Evolutionary conservation across 1,140 invertebrate species (phyloP), one percentile per base, ranked within the genome.

Genomic region (Megathymus violae): DNA sequence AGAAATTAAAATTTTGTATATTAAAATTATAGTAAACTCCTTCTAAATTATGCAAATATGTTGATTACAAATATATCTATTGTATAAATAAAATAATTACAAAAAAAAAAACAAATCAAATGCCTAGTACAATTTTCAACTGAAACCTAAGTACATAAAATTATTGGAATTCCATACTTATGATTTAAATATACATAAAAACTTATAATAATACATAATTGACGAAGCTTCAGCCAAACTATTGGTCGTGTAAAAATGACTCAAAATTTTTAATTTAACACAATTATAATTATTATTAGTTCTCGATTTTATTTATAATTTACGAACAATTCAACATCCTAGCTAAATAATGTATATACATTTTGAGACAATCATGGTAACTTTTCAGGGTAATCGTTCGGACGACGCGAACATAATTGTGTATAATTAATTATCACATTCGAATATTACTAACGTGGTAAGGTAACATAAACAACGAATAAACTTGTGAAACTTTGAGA

Each of bases 31-130:
- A 71, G 71, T 70, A 69, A 74, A 70, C 61, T 58, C 46, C 46
- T 69, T 69, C 59, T 59, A 72, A 71, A 78, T 78, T 72, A 75
- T 77, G 71, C 71, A 74, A 51, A 66, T 58, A 63, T 62, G 40
- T 14, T 34, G 25, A 44, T 19, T 58, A 36, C 3, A 17, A 36
- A 36, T 0, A 11, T 36, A 36, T 4, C n/a, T 36, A 1, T 36
- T 11, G 1, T 36, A 7, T 17, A 34, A 34, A 46, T 46, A 58
- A 58, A 46, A 46, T 46, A 46, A 58, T 34, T 10, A 19, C 41
- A 17, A 31, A n/a, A 38, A 67, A 67, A 64, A 46, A 56, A 72
- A 51, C 67, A 71, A 76, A 80, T 85, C 84, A 87, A 82, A 85
- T 82, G 82, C 82, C 86, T 85, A 82, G 74, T 72, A 64, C 50